Percentiles rank a stretch among this genome's conserved stretches.
Conservation (phyloP, 2,797 vertebrate species). For the Gymnopithys bicolor region DNA sequence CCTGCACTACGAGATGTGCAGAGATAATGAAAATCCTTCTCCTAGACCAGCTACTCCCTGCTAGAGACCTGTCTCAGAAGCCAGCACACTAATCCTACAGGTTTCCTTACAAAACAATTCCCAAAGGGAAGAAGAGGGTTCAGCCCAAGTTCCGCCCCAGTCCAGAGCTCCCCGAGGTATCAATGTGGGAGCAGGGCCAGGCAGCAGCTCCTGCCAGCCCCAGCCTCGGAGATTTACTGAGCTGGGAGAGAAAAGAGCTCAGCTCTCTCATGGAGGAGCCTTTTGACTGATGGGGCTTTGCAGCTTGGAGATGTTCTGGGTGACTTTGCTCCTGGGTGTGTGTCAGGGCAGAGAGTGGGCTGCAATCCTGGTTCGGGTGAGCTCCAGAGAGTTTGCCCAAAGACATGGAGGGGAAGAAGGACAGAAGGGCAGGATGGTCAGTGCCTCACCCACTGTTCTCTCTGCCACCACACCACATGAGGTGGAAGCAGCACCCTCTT, state of each 20-base stretch:
- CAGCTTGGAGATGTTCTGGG: background rate
- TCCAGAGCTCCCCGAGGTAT: background rate
- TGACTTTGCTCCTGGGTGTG: background rate
- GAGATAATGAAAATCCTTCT: background rate
- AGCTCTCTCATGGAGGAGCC: background rate
- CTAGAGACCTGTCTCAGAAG: background rate
- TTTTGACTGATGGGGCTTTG: background rate
- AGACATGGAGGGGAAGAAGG: background rate
- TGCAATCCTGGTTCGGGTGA: background rate
- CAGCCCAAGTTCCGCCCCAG: background rate
- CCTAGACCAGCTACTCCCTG: background rate
- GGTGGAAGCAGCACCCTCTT: background rate
- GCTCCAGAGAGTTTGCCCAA: background rate
- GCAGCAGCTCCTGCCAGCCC: background rate
- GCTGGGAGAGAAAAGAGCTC: background rate
- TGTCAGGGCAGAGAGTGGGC: background rate
- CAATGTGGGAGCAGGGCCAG: background rate
- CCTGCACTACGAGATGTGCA: background rate
- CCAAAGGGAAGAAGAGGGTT: fast-evolving
- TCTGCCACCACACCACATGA: background rate
- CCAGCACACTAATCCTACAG: background rate
- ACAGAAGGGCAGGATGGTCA: background rate
- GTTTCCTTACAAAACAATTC: background rate
- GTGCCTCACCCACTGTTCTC: background rate
- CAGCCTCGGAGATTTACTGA: background rate